phyloP scores from a whole-genome alignment of 1,140 invertebrate genomes.

The Octopus sinensis region DNA sequence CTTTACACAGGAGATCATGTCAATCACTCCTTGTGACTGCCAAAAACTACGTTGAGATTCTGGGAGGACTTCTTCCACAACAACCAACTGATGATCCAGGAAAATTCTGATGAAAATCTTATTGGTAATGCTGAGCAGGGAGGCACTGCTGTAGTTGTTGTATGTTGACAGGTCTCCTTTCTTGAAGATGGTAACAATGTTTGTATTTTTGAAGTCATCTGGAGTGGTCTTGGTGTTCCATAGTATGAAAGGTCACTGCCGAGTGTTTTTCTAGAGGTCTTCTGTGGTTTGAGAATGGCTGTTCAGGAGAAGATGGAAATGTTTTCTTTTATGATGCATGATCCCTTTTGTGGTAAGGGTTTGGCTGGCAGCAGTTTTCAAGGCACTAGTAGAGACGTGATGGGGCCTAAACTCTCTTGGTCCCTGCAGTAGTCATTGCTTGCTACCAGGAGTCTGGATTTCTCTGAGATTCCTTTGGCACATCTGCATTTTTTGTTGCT shows the following conservation, averaged over 20 bases:
- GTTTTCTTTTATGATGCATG: not conserved
- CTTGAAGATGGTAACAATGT: not conserved
- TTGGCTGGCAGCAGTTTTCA: not conserved
- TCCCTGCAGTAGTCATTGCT: not conserved
- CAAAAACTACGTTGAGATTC: not conserved
- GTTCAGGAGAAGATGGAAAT: not conserved
- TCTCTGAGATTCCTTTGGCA: not conserved
- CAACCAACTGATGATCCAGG: not conserved
- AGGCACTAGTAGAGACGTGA: not conserved
- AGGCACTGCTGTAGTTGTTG: not conserved
- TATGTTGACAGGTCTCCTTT: not conserved
- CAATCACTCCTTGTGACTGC: not conserved
- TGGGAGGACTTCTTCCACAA: not conserved
- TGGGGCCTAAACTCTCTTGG: not conserved
- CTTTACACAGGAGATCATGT: not conserved
- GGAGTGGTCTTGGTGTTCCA: not conserved
- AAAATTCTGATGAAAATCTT: not conserved
- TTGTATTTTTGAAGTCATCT: not conserved
- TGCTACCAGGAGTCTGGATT: not conserved
- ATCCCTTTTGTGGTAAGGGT: not conserved
- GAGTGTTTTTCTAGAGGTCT: not conserved
- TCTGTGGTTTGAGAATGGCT: not conserved
- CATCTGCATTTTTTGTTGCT: not conserved
- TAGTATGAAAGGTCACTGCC: not conserved
- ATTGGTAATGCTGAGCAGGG: not conserved